Base-by-base conservation (phyloP, 2,113 vertebrate genomes). In the Phycodurus eques region DNA sequence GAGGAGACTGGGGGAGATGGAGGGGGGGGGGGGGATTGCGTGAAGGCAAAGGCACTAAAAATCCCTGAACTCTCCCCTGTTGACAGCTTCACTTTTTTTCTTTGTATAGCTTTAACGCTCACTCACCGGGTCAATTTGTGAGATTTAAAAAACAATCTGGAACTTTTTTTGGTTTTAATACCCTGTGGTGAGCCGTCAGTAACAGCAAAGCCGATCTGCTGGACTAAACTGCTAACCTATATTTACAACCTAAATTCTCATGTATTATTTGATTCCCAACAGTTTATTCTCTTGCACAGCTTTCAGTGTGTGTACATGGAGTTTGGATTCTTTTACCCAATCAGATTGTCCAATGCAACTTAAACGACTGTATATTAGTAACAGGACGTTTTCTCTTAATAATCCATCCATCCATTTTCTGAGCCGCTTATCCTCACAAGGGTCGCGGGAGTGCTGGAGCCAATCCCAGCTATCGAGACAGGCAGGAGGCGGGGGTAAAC, bases 51-150 rank as follows among this genome's bases (percentile, higher is more conserved):
- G 60, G 54, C 71, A 79, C 70, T 76, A 85, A 83, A 86, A 83
- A 65, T 81, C 83, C 88, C 82, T 81, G 43, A 87, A 81, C 61
- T 74, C 68, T 75, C 77, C 76, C 79, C 49, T 13, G 8, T 13
- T 56, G 3, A 51, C 57, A 67, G 79, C 86, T 85, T 88, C 81
- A 79, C 82, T 61, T 82, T 87, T 84, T 82, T 79, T 80, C 42
- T 67, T 76, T 72, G 31, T 79, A 53, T 3, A 27, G 59, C 51
- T 84, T 86, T 82, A 80, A 83, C 88, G 88, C 87, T 90, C 83
- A 83, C 68, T 39, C 59, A 47, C 51, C 13, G n/a, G 33, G 75
- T 20, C 53, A 56, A 56, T 56, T 56, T 22, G n/a, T 22, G 20
- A 56, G 53, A 10, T 53, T 56, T n/a, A n/a, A 56, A 54, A 54